Base-by-base conservation (phyloP, 1,140 invertebrate genomes). In the Pristionchus pacificus region DNA sequence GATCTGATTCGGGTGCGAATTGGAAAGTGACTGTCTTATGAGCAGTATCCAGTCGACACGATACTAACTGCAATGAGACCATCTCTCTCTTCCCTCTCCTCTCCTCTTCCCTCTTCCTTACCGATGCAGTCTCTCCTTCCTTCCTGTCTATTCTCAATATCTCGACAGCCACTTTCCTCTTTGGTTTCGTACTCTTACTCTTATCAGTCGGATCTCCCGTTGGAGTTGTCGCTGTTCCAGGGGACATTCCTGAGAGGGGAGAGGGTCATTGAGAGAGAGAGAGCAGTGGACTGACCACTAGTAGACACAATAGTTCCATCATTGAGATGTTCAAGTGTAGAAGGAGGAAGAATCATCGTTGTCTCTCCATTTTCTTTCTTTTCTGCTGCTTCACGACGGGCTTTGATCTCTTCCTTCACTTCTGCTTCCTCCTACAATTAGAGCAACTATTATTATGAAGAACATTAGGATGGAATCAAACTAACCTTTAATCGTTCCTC, bases 11-110 rank as follows among this genome's bases (percentile, higher is more conserved):
- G 1, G 79, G 79, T 1, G 79, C 79, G 66, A 80, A 80, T 62
- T 80, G 79, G 49, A 80, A 80, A 2, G 79, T 80, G 14, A 80
- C 79, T 0, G 79, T 80, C 67, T 80, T 80, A 65, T 81, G 79
- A 14, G 79, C 80, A 29, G 79, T 80, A 57, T 80, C 79, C 71
- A 80, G 71, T 38, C 76, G 80, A 67, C 79, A 80, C 28, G 79
- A 81, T 19, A 80, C 79, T 2, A 80, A 59, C 70, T 81, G 57
- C 69, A 80, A 62, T 15, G 10, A 61, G 29, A 10, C n/a, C 19
- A 29, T 63, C 31, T 1, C 6, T 49, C 19, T 49, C 38, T 49
- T 49, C 38, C 38, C 38, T 49, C 19, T 49, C 38, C 38, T 19
- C 38, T 49, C 19, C 38, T 10, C 38, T 19, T 6, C 27, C 24